Conservation (phyloP, 1,140 invertebrate genomes). For the Nasonia vitripennis region DNA sequence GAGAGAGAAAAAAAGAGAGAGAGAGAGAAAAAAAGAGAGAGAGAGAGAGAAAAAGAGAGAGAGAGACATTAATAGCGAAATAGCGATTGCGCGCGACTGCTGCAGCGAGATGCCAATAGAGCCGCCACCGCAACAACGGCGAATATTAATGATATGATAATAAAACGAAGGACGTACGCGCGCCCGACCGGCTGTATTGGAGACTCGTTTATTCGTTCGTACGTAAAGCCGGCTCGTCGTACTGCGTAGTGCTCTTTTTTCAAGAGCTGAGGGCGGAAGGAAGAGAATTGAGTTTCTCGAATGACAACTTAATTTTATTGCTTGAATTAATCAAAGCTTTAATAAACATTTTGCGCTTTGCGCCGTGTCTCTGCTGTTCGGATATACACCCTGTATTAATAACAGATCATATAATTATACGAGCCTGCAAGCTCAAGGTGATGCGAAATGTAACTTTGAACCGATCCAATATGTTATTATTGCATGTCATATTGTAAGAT, state of each 20-base stretch:
- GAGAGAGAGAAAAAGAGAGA: not conserved
- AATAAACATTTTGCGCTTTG: conserved; percentile 1
- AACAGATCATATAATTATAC: conserved; percentile 12
- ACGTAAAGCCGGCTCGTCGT: not conserved
- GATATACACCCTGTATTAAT: not conserved
- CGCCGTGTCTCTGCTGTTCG: not conserved
- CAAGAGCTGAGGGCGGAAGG: not conserved
- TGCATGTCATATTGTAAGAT: not conserved
- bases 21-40: not conserved
- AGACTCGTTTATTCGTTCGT: not conserved
- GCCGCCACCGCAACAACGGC: conserved; percentile 4
- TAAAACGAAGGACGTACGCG: not conserved
- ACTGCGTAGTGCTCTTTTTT: not conserved
- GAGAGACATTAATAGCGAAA: conserved; percentile 15
- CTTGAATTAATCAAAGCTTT: conserved; percentile 17
- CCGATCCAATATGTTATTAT: not conserved
- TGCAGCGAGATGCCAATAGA: not conserved
- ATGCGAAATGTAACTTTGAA: not conserved
- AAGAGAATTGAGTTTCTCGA: conserved; percentile 14
- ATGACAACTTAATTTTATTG: conserved; percentile 33
- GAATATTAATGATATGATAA: conserved; percentile 29
- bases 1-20: not conserved
- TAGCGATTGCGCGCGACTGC: not conserved
- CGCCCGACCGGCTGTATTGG: not conserved
- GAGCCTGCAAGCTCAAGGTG: not conserved